Base-by-base conservation (phyloP, 2,888 invertebrate genomes). In the Tachina grossa region DNA sequence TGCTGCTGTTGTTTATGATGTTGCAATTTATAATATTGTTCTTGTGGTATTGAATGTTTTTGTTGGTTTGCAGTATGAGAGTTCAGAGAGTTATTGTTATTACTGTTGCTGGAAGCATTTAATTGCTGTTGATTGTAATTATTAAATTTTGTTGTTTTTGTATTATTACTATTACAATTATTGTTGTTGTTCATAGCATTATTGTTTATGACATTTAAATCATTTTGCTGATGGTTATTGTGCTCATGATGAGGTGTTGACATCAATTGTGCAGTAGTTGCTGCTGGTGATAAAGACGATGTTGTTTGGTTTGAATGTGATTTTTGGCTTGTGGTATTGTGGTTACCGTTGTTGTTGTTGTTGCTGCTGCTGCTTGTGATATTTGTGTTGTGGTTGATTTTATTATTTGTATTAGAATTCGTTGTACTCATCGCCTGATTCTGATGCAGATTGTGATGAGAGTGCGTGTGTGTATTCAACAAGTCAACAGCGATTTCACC, bases 151-250 rank as follows among this genome's bases (percentile, higher is more conserved):
- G 86, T 63, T 85, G 82, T 45, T 43, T 51, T 45, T 81, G 57
- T 86, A 83, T 59, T 87, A 83, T 69, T 88, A 45, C 13, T 72
- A 63, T 61, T 61, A 14, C n/a, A 39, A 49, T 57, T 83, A 31
- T 83, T 83, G 86, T 61, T 83, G 78, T 43, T 87, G 87, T n/a
- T 87, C 88, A 89, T 77, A 88, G 87, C 88, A 88, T 89, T 91
- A 88, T 87, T 88, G 85, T 88, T 89, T 90, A 90, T 89, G 88
- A 83, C 87, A 90, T 90, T 91, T 89, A 90, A 89, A 89, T 90
- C 89, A 88, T 87, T 87, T 68, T 86, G 83, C 49, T 85, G 83
- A 39, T 85, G n/a, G n/a, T n/a, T n/a, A 88, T 87, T 87, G 65
- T 86, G 83, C 49, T 85, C 80, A 39, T 85, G 86, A 76, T 85